Evolutionary conservation across 2,113 vertebrate genomes (phyloP).

Genomic region (Phalacrocorax aristotelis): DNA sequence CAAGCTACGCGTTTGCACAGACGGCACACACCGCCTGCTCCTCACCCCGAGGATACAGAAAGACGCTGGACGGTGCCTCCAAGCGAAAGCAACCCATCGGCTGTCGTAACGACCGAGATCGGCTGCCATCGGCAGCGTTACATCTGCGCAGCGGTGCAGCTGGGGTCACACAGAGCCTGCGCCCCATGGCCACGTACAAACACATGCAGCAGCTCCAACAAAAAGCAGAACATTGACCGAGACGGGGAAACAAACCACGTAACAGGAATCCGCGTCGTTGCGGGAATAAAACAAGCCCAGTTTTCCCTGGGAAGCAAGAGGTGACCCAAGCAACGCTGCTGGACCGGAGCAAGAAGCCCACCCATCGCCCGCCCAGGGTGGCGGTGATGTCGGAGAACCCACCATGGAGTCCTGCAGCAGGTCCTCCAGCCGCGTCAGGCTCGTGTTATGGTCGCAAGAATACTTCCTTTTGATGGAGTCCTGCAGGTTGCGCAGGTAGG

Average conservation of each 20-base stretch:
- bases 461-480: constrained; percentile 97
- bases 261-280: fast-evolving
- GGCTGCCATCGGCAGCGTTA: neutral
- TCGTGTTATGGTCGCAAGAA: constrained; percentile 89
- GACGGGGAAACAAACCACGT: neutral
- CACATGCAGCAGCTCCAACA: neutral
- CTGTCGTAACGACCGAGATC: neutral
- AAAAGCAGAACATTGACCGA: fast-evolving
- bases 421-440: constrained; percentile 91
- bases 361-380: neutral
- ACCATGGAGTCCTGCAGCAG: constrained; percentile 99
- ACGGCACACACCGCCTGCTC: neutral
- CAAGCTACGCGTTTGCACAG: neutral
- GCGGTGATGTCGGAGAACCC: constrained; percentile 30
- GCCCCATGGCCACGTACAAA: neutral
- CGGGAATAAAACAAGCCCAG: fast-evolving
- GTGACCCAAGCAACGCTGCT: neutral
- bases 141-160: neutral
- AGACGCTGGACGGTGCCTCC: neutral
- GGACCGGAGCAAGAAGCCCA: neutral
- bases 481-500: constrained; percentile 90
- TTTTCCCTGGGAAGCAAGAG: neutral
- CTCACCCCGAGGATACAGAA: neutral
- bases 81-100: neutral
- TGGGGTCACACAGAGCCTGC: neutral